Evolutionary conservation across 2,888 invertebrate species (phyloP).

Genomic region (Bimastos eiseni): DNA sequence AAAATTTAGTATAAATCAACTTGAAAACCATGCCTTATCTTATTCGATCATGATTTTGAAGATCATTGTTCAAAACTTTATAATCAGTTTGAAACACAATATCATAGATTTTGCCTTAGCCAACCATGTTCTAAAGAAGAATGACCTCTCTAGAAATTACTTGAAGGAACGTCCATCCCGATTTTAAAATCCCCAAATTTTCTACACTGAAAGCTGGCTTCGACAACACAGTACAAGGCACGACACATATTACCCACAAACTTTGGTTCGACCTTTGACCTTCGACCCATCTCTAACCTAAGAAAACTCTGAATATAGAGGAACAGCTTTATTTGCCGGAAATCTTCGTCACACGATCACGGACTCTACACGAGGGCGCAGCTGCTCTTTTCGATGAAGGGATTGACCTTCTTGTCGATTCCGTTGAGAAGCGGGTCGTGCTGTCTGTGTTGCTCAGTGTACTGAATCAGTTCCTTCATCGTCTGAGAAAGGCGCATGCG

Average conservation of each 20-base stretch:
- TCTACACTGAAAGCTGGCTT: not conserved
- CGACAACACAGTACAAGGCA: not conserved
- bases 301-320: not conserved
- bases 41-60: not conserved
- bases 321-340: not conserved
- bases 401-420: conserved; percentile 42
- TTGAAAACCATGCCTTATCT: not conserved
- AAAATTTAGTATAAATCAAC: not conserved
- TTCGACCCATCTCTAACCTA: not conserved
- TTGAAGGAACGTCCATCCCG: too few species aligned
- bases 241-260: not conserved
- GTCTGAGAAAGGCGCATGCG: conserved; percentile 36
- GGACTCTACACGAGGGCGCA: conserved; percentile 33
- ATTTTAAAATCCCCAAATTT: not conserved
- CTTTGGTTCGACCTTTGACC: not conserved
- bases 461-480: conserved; percentile 37
- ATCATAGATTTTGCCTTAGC: not conserved
- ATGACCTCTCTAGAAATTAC: too few species aligned
- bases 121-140: not conserved
- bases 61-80: too few species aligned
- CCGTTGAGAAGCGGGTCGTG: conserved; percentile 38
- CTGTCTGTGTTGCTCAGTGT: conserved; percentile 35
- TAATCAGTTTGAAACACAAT: not conserved
- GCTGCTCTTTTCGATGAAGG: conserved; percentile 42
- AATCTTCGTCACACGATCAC: not conserved